Evolutionary conservation across 2,888 invertebrate genomes (phyloP), one percentile per base, ranked within the genome.

Genomic region (Temnothorax ravouxi): DNA sequence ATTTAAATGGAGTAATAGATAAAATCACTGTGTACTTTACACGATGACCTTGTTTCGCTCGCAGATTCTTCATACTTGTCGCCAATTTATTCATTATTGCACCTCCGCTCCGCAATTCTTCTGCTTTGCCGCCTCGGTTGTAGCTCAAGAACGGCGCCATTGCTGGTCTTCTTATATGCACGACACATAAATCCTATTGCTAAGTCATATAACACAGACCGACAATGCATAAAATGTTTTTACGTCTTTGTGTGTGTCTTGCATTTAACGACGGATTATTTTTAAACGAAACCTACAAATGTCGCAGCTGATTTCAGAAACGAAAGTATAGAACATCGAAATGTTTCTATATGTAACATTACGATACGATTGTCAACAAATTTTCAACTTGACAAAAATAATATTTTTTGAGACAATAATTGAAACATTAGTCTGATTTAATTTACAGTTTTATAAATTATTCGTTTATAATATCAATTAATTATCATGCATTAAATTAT

Each of bases 61-160:
- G 44, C 66, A 62, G 88, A 74, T 89, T 72, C 82, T 89, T 86
- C 69, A 75, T 86, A 83, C 66, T 71, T 81, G 50, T 41, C 79
- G 69, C 76, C 90, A 91, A 92, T 91, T 92, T 92, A 87, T 91
- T 92, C 88, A 91, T 92, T 91, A 92, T 92, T 87, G 88, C 91
- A 92, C 91, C 91, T 91, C 85, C 88, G 80, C 86, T 87, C 86
- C 76, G 85, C 85, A 86, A 91, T 91, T 91, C 87, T 84, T 84
- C 77, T 41, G 61, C 81, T 80, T 84, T 71, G 76, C 74, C 52
- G 81, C 50, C 61, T 72, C 77, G 15, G 66, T 81, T 82, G 80
- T 76, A 83, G 74, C 72, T 77, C 29, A 81, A 56, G 72, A 89
- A 72, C 59, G 75, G n/a, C 50, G 86, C 85, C 86, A 89, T 89